A percentile compares a stretch with the other conserved stretches of the same genome.
phyloP scores from a whole-genome alignment of 2,797 vertebrate species.

The Lycodopsis pacificus region DNA sequence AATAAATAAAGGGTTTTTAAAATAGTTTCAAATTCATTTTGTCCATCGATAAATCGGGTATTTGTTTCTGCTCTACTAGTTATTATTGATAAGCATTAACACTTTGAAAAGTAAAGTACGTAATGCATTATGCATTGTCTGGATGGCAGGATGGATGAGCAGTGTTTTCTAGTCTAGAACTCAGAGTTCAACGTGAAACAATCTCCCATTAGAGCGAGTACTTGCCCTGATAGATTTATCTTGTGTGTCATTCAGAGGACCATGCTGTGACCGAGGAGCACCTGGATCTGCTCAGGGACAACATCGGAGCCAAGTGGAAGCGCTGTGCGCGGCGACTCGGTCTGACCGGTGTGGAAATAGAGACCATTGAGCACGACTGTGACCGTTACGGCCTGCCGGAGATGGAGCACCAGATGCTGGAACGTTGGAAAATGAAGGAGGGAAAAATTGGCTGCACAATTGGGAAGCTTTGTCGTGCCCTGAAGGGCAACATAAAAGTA shows the following conservation, averaged over 20 bases:
- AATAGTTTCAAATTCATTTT: not conserved
- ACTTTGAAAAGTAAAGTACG: not conserved
- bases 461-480: slow-evolving; percentile 89
- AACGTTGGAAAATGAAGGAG: slow-evolving; percentile 92
- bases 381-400: slow-evolving; percentile 91
- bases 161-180: slow-evolving; percentile 1
- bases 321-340: slow-evolving; percentile 88
- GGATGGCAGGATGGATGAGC: not conserved
- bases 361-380: slow-evolving; percentile 92
- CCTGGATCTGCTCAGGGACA: slow-evolving; percentile 88
- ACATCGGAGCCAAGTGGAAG: slow-evolving; percentile 91
- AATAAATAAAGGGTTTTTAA: not conserved
- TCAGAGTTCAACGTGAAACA: not conserved
- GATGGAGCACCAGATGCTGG: slow-evolving; percentile 95
- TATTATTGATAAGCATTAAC: not conserved
- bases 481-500: slow-evolving; percentile 79
- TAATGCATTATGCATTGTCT: not conserved
- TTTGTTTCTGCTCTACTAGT: not conserved
- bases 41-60: not conserved
- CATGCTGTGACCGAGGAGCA: slow-evolving; percentile 83
- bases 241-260: slow-evolving; percentile 62
- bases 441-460: slow-evolving; percentile 89
- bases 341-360: slow-evolving; percentile 88
- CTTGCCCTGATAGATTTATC: not conserved
- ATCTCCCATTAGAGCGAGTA: not conserved